Evolutionary conservation across 2,797 vertebrate genomes (phyloP).

Genomic region (Rhynchonycteris naso): DNA sequence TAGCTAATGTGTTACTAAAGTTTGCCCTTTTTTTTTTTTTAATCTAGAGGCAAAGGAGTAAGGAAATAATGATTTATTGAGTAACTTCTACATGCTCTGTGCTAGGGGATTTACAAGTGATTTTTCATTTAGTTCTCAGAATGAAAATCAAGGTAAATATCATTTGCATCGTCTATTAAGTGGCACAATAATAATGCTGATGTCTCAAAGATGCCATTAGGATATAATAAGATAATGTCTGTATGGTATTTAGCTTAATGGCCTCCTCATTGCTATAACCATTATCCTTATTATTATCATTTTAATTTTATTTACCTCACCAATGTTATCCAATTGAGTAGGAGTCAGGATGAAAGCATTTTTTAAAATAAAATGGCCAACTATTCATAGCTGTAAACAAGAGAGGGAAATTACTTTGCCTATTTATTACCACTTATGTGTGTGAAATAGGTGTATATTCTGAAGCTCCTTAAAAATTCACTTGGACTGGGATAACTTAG

Average conservation of each 20-base stretch:
- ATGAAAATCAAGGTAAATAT: slow-evolving; percentile 1
- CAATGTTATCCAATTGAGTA: neutral
- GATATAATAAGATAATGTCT: neutral
- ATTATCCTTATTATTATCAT: slow-evolving; percentile 27
- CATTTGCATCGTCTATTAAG: slow-evolving; percentile 37
- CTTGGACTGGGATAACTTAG: neutral
- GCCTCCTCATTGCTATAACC: slow-evolving; percentile 5
- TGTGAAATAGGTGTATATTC: neutral
- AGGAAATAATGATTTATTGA: slow-evolving; percentile 63
- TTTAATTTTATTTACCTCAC: slow-evolving; percentile 47
- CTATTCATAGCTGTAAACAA: slow-evolving; percentile 20
- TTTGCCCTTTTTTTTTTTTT: slow-evolving; percentile 56
- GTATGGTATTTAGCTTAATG: neutral
- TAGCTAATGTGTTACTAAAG: slow-evolving; percentile 54
- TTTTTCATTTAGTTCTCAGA: slow-evolving; percentile 51
- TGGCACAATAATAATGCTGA: slow-evolving; percentile 15
- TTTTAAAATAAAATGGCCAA: slow-evolving; percentile 17
- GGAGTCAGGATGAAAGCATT: neutral
- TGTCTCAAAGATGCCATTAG: neutral
- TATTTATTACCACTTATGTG: neutral
- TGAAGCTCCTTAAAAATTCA: slow-evolving; percentile 25
- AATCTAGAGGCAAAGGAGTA: slow-evolving; percentile 42
- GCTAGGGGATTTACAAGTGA: neutral
- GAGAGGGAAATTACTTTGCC: slow-evolving; percentile 12
- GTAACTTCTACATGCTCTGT: slow-evolving; percentile 17